Base-by-base conservation (phyloP, 2,888 invertebrate species). In the Drosophila eohydei region DNA sequence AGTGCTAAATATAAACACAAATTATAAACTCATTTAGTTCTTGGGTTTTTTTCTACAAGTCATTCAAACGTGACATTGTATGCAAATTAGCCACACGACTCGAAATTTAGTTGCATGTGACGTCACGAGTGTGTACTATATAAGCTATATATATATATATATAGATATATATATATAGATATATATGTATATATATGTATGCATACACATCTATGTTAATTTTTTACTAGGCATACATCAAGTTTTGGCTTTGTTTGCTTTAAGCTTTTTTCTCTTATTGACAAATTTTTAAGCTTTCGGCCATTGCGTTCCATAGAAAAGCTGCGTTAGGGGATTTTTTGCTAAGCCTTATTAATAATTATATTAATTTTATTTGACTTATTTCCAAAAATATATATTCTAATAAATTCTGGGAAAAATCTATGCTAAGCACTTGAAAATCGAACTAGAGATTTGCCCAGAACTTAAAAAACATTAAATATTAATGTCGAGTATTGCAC, bases 221-320 rank as follows among this genome's bases (percentile, higher is more conserved):
- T 32, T 41, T 21, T 11, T 26, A 30, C 46, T 21, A 26, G 30
- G 28, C 51, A 44, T 50, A 34, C 12, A 26, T 36, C 21, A 36
- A 55, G 34, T 34, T 59, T n/a, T 26, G 0, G 8, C 21, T 70
- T 72, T 72, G 43, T 58, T 73, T 74, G 26, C 38, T 48, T 16
- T 34, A 14, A 16, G 5, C 40, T 8, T 43, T 44, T 36, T 44
- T 58, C 36, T 38, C 16, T 16, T 32, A 9, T 36, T 26, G 16
- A 30, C 41, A 34, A 21, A 21, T 62, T 64, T 9, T 21, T 12
- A 30, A 40, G 14, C 50, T 51, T 11, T 44, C 38, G 40, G 41
- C 34, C 43, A 43, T 51, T 43, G 38, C 63, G 52, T 12, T 38
- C 32, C 38, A 41, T 48, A 8, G 14, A 11, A 36, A 48, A 36